These are phyloP conservation scores for Uloborus diversus DNA, from an alignment of 1,140 invertebrate species.

Conservation along the genomic window DNA sequence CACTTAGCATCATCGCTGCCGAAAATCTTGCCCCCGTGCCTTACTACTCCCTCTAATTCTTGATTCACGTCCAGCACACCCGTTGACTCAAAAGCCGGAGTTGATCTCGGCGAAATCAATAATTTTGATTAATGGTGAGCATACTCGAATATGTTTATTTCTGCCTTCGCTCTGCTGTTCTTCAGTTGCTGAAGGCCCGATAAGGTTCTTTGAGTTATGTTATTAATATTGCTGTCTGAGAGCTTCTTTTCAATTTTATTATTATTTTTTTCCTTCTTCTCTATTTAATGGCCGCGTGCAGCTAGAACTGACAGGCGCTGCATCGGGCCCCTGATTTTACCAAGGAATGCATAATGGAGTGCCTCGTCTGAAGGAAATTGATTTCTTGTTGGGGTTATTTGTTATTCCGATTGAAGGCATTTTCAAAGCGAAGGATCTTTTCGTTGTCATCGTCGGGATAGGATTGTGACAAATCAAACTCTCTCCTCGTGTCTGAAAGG, in stretches of 20 bases:
- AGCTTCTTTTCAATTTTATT: too few species aligned
- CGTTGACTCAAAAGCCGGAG: background rate
- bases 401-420: too few species aligned
- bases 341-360: constrained; percentile 8
- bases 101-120: constrained; percentile 11
- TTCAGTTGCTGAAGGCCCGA: background rate
- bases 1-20: too few species aligned
- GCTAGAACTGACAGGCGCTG: background rate
- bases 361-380: background rate
- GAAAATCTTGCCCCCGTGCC: too few species aligned
- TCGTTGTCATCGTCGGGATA: too few species aligned
- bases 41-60: background rate
- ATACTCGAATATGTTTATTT: constrained; percentile 17
- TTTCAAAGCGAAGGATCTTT: too few species aligned
- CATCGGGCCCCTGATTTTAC: background rate
- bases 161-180: background rate
- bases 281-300: constrained; percentile 4
- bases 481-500: too few species aligned
- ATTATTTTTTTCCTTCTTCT: background rate
- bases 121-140: constrained; percentile 17
- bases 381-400: background rate
- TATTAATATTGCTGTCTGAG: constrained; percentile 5
- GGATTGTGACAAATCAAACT: too few species aligned
- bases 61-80: background rate
- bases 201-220: background rate